Percentiles rank a stretch among this genome's conserved stretches.
Conservation (phyloP, 2,797 vertebrate genomes). For the Peromyscus nudipes region DNA sequence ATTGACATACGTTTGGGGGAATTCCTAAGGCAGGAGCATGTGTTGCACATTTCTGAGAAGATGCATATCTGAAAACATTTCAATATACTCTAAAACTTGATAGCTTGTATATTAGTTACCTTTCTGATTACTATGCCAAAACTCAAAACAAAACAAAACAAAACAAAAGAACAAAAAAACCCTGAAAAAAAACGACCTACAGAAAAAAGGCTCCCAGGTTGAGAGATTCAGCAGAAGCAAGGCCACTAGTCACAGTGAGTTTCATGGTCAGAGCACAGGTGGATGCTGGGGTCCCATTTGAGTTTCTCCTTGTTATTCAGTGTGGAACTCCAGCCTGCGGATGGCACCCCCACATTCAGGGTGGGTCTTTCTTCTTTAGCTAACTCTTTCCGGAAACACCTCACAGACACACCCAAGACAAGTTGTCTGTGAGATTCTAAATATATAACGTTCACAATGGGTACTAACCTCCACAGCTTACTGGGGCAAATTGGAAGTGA, state of each 20-base stretch:
- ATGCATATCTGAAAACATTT: not conserved
- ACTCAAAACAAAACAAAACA: not conserved
- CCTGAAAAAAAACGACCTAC: not conserved
- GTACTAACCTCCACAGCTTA: not conserved
- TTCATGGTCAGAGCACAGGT: not conserved
- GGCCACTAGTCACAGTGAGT: not conserved
- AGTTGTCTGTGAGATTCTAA: not conserved
- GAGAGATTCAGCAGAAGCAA: not conserved
- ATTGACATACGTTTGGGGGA: not conserved
- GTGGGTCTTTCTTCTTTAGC: not conserved
- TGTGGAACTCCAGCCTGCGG: not conserved
- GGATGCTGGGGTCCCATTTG: not conserved
- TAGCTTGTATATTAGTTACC: not conserved
- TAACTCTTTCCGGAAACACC: not conserved
- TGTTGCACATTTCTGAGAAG: slow-evolving; percentile 1
- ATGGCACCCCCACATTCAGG: not conserved
- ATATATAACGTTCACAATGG: no score
- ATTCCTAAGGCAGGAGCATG: not conserved
- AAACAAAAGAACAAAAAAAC: not conserved
- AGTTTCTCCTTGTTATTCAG: not conserved
- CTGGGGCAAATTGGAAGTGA: not conserved
- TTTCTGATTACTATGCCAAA: not conserved
- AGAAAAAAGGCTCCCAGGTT: not conserved
- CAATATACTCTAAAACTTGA: not conserved
- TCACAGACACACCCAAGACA: not conserved